These are phyloP conservation scores for Troides helena DNA, from an alignment of 2,888 invertebrate genomes.

Conservation along the genomic window DNA sequence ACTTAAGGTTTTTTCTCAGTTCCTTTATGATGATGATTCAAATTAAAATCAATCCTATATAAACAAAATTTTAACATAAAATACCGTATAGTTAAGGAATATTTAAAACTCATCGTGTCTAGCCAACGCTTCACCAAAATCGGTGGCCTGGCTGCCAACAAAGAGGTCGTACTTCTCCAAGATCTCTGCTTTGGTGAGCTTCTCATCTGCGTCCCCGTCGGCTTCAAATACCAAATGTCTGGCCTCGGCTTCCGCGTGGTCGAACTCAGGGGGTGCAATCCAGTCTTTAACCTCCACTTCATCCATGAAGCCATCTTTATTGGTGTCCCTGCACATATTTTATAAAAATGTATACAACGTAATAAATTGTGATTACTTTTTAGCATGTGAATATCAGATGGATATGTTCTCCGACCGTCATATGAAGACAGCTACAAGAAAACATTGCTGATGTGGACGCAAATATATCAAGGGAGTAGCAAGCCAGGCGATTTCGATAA, in stretches of 20 bases:
- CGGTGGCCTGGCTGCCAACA: conserved; percentile 99
- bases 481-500: no score
- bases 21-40: no score
- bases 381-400: no score
- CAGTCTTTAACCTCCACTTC: conserved; percentile 93
- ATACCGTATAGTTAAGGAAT: background rate
- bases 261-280: conserved; percentile 97
- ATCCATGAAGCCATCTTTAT: conserved; percentile 95
- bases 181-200: conserved; percentile 93
- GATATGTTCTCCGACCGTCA: background rate
- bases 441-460: no score
- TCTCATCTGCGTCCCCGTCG: conserved; percentile 94
- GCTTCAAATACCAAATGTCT: conserved; percentile 97
- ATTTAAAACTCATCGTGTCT: conserved; percentile 96
- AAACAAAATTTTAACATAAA: background rate
- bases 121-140: conserved; percentile 97
- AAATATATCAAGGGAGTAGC: no score
- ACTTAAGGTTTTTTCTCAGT: no score
- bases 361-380: no score
- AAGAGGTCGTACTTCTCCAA: conserved; percentile 97
- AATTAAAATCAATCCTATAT: background rate
- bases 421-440: no score
- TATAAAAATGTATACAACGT: no score
- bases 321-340: conserved; percentile 82
- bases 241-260: conserved; percentile 98